Percentiles rank a stretch among this genome's conserved stretches.
These are phyloP conservation scores for Cnemophilus loriae DNA, from an alignment of 2,113 vertebrate species.

Conservation along the genomic window DNA sequence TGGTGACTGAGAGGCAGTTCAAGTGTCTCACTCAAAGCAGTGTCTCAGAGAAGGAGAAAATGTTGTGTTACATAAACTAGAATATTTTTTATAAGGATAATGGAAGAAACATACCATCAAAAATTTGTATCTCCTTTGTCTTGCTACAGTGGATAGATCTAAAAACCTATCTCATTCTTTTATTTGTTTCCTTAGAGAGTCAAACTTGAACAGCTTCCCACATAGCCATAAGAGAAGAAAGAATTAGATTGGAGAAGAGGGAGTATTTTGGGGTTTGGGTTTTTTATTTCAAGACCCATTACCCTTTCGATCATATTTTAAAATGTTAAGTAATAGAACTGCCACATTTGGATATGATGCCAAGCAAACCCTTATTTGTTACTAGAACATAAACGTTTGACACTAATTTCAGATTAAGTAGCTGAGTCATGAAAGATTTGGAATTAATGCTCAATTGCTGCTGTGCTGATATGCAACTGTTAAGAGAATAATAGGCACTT, in stretches of 20 bases:
- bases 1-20: neutral
- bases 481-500: neutral
- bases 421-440: neutral
- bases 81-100: neutral
- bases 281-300: neutral
- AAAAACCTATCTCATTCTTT: neutral
- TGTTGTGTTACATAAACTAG: neutral
- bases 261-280: neutral
- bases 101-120: neutral
- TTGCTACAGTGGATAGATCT: neutral
- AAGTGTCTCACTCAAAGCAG: neutral
- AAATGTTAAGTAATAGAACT: neutral
- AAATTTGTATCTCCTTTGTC: neutral
- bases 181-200: neutral
- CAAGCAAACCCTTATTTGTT: neutral
- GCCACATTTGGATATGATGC: neutral
- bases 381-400: neutral
- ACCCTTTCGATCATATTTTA: neutral
- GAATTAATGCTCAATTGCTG: neutral
- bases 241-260: neutral
- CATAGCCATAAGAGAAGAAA: neutral
- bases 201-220: neutral
- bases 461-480: neutral
- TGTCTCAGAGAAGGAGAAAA: neutral
- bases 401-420: neutral